These are phyloP conservation scores for Oligia strigilis DNA, from an alignment of 2,888 invertebrate species.

Conservation along the genomic window DNA sequence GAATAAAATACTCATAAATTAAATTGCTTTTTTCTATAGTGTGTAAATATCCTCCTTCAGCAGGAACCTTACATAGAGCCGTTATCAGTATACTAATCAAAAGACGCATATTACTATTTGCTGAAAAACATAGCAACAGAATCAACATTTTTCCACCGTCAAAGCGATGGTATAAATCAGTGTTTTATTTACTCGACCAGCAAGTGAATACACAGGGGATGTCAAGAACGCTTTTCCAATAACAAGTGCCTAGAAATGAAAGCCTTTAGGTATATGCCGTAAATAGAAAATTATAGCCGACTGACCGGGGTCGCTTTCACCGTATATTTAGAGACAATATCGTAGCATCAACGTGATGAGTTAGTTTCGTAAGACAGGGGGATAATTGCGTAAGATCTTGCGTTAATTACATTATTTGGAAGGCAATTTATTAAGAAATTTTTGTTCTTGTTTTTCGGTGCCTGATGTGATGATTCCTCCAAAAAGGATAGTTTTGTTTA, in stretches of 20 bases:
- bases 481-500: not conserved
- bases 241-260: slow-evolving; percentile 83
- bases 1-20: not conserved
- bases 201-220: slow-evolving; percentile 70
- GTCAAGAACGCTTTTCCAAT: slow-evolving; percentile 78
- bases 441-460: slow-evolving; percentile 26
- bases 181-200: slow-evolving; percentile 72
- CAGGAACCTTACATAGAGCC: not conserved
- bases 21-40: not conserved
- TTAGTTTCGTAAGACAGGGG: slow-evolving; percentile 32
- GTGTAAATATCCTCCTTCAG: not conserved
- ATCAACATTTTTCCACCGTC: slow-evolving; percentile 35
- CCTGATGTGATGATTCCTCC: not conserved
- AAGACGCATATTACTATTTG: not conserved
- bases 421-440: slow-evolving; percentile 33
- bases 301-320: slow-evolving; percentile 77
- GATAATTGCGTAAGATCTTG: slow-evolving; percentile 41
- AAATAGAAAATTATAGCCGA: slow-evolving; percentile 84
- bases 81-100: not conserved
- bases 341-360: slow-evolving; percentile 55
- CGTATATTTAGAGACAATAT: slow-evolving; percentile 73
- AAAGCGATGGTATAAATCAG: slow-evolving; percentile 64
- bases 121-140: not conserved
- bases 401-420: slow-evolving; percentile 39
- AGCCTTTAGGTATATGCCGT: slow-evolving; percentile 81